A percentile compares a stretch with the other conserved stretches of the same genome.
phyloP scores from a whole-genome alignment of 2,797 vertebrate genomes.

The Chelidonichthys spinosus region DNA sequence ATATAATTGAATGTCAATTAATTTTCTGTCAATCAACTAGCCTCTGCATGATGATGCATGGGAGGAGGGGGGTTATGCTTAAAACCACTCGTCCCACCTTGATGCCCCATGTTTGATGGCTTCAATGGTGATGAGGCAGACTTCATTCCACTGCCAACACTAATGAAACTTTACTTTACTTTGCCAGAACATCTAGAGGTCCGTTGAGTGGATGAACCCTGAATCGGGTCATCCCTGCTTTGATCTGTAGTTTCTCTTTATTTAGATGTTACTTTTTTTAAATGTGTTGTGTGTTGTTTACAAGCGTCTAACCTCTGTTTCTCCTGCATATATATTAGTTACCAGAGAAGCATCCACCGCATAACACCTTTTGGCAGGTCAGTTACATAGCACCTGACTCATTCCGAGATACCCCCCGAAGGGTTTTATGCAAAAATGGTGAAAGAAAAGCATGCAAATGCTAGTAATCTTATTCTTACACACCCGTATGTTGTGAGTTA shows the following conservation, averaged over 20 bases:
- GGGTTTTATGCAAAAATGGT: constrained; percentile 1
- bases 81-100: background rate
- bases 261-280: background rate
- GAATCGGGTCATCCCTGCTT: background rate
- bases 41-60: constrained; percentile 14
- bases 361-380: constrained; percentile 1
- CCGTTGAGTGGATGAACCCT: background rate
- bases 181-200: background rate
- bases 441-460: background rate
- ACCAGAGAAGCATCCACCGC: background rate
- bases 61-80: background rate
- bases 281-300: background rate
- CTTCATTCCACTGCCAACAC: background rate
- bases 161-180: background rate
- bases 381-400: background rate
- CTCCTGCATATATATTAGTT: background rate
- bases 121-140: background rate
- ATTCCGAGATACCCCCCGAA: background rate
- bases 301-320: background rate
- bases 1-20: background rate
- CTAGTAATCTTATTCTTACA: background rate
- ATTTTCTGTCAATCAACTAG: background rate
- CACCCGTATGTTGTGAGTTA: background rate
- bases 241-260: background rate
- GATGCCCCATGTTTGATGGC: background rate